Base-by-base conservation (phyloP, 2,113 vertebrate species). In the Oncorhynchus kisutch region DNA sequence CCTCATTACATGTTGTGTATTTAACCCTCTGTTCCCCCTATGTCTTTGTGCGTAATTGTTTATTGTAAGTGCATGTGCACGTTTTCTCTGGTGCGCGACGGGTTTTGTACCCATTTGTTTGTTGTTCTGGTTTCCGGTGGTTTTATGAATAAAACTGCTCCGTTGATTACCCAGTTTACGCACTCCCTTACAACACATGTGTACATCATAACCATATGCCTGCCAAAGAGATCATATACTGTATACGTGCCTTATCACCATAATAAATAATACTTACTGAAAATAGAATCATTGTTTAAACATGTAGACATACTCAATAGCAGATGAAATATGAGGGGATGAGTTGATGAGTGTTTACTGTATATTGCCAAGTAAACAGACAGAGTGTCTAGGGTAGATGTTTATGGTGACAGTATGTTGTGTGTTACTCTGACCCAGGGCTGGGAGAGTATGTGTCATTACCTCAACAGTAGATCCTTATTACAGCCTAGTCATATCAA, bases 401-500 rank as follows among this genome's bases (percentile, higher is more conserved):
- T 62, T 73, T 27, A 70, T 76, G 59, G 34, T 7, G 6, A 70
- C 75, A 22, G 9, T 64, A 31, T 39, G 7, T 57, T 18, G 20
- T 48, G n/a, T 24, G 29, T 70, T 70, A 70, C 20, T 70, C 68
- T 20, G 22, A 49, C 34, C 45, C 68, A 20, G 2, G 16, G 4
- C 2, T 54, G 51, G 60, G 66, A 65, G 59, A 67, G 72, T 24
- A n/a, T 77, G 73, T 77, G 49, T 4, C 9, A 85, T 81, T 73
- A 81, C 72, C 80, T 79, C 74, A 78, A 73, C 34, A 31, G 34
- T 76, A 80, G 84, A 85, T 45, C 24, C 29, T 76, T 70, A 83
- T 74, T 76, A 82, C 72, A 86, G 70, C 71, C 49, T 27, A 81
- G 70, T 69, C 82, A 88, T 89, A 86, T 82, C 65, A 77, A 72